These are phyloP conservation scores for Serripes groenlandicus DNA, from an alignment of 2,888 invertebrate species.

Conservation along the genomic window DNA sequence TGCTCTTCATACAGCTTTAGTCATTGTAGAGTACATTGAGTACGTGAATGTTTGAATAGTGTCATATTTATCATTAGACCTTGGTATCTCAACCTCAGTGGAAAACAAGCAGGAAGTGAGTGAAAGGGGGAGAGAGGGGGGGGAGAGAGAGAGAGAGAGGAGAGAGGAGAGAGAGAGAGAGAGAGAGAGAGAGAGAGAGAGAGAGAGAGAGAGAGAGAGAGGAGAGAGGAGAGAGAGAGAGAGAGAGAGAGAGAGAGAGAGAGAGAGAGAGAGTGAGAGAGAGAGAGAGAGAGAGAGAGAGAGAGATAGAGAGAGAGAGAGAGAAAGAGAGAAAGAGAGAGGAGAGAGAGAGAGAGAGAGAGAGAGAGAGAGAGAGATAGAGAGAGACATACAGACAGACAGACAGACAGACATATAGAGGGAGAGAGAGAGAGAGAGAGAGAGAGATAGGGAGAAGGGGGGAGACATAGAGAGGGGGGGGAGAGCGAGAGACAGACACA, in stretches of 20 bases:
- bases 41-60: no score
- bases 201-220: slow-evolving; percentile 11
- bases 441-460: not conserved
- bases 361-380: not conserved
- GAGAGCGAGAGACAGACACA: not conserved
- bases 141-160: slow-evolving; percentile 11
- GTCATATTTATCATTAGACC: no score
- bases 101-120: not conserved
- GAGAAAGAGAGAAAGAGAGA: slow-evolving; percentile 16
- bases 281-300: slow-evolving; percentile 28
- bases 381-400: not conserved
- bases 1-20: no score
- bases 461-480: not conserved
- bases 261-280: slow-evolving; percentile 15
- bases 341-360: slow-evolving; percentile 5
- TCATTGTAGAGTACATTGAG: no score
- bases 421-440: slow-evolving; percentile 1
- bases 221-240: slow-evolving; percentile 1
- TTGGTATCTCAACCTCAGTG: not conserved
- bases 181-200: slow-evolving; percentile 13
- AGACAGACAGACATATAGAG: not conserved
- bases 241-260: slow-evolving; percentile 29
- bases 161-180: slow-evolving; percentile 12
- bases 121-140: not conserved
- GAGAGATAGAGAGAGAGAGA: slow-evolving; percentile 30